Conservation (phyloP, 2,888 invertebrate genomes). For the Eupithecia insigniata region DNA sequence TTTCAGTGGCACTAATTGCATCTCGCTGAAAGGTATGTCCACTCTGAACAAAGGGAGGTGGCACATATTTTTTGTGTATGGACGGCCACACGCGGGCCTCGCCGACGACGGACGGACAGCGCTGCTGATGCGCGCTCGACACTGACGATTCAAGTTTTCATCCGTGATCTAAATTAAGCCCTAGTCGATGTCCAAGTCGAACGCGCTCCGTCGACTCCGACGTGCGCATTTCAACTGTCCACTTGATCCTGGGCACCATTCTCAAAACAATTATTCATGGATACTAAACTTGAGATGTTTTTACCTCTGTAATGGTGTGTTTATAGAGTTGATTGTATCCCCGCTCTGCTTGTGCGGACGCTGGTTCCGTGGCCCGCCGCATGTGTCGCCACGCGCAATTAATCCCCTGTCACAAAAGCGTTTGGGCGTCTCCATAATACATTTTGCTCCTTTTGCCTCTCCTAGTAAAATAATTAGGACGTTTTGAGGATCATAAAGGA, state of each 20-base stretch:
- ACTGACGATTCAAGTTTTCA: constrained; percentile 82
- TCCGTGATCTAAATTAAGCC: constrained; percentile 73
- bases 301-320: neutral
- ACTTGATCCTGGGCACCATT: neutral
- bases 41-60: constrained; percentile 82
- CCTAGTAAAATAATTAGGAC: constrained; percentile 83
- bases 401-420: constrained; percentile 84
- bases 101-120: constrained; percentile 74
- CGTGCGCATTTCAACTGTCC: constrained; percentile 29
- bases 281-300: neutral
- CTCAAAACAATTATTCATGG: constrained; percentile 1
- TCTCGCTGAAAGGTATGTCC: constrained; percentile 84
- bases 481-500: constrained; percentile 84
- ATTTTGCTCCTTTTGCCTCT: constrained; percentile 77
- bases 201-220: constrained; percentile 49
- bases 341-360: constrained; percentile 45
- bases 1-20: constrained; percentile 82
- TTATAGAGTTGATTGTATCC: constrained; percentile 17
- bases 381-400: constrained; percentile 83
- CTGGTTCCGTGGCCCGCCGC: constrained; percentile 52
- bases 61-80: constrained; percentile 80
- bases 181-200: constrained; percentile 55
- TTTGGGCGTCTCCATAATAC: constrained; percentile 80
- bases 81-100: constrained; percentile 78
- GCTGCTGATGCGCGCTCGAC: constrained; percentile 69